Evolutionary conservation across 2,888 invertebrate genomes (phyloP).

Genomic region (Cenopis cana): DNA sequence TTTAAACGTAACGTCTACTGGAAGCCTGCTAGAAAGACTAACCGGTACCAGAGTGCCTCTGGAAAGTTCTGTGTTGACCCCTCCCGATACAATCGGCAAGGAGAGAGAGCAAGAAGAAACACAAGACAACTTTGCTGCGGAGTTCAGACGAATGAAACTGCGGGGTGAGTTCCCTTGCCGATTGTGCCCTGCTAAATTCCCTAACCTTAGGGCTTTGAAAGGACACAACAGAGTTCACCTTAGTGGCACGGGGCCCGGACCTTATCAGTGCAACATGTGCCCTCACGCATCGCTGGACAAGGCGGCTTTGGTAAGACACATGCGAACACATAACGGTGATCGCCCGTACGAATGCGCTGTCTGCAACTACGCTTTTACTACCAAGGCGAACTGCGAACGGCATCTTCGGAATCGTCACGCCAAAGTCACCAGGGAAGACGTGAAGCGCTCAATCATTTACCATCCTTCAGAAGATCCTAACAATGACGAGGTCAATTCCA

Average conservation of each 20-base stretch:
- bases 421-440: conserved; percentile 93
- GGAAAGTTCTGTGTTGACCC: conserved; percentile 75
- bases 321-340: conserved; percentile 97
- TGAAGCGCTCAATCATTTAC: conserved; percentile 94
- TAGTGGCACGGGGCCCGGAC: conserved; percentile 90
- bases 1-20: conserved; percentile 90
- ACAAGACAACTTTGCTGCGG: conserved; percentile 93
- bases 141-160: conserved; percentile 94
- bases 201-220: conserved; percentile 94
- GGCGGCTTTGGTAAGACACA: conserved; percentile 95
- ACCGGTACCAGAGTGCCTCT: conserved; percentile 75
- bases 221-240: conserved; percentile 95
- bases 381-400: conserved; percentile 98
- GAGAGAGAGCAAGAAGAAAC: conserved; percentile 87
- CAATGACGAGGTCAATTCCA: conserved; percentile 88
- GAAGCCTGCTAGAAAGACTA: conserved; percentile 87
- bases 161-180: conserved; percentile 96
- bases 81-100: conserved; percentile 73
- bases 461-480: conserved; percentile 94
- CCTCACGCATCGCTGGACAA: conserved; percentile 95
- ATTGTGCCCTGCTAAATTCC: conserved; percentile 94
- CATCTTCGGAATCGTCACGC: conserved; percentile 96
- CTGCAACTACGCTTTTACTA: conserved; percentile 98
- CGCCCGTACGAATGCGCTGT: conserved; percentile 97
- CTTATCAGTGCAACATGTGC: conserved; percentile 97